Evolutionary conservation across 2,888 invertebrate genomes (phyloP).

Genomic region (Campaea margaritaria): DNA sequence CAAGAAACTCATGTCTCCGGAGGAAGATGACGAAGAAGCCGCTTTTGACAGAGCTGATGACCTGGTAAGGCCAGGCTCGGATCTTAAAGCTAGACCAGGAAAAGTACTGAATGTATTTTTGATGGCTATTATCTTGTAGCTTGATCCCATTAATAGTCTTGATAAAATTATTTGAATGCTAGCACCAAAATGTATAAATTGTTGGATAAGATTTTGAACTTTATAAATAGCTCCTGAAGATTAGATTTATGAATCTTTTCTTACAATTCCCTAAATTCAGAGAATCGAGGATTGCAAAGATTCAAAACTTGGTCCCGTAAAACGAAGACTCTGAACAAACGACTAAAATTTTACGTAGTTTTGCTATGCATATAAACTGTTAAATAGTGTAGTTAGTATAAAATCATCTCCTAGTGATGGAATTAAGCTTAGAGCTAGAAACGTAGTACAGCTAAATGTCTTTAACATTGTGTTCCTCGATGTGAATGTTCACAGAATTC

Average conservation of each 20-base stretch:
- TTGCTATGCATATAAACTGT: background rate
- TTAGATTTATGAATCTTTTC: no score
- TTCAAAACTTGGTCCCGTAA: no score
- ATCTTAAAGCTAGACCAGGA: slow-evolving; percentile 7
- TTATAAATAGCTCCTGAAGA: no score
- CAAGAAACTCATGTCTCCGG: slow-evolving; percentile 80
- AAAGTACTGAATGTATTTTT: background rate
- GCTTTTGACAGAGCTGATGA: slow-evolving; percentile 89
- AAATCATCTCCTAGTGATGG: no score
- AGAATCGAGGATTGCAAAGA: no score
- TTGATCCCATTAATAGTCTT: background rate
- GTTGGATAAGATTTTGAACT: no score
- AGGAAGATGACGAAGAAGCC: slow-evolving; percentile 84
- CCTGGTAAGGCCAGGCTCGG: slow-evolving; percentile 85
- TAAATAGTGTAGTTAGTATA: no score
- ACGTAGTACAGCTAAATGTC: slow-evolving; percentile 2
- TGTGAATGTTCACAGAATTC: slow-evolving; percentile 11
- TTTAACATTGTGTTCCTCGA: background rate
- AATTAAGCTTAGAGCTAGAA: background rate
- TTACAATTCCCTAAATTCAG: no score
- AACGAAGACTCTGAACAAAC: no score
- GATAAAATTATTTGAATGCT: no score
- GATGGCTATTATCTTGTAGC: slow-evolving; percentile 9
- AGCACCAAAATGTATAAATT: no score
- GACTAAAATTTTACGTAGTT: background rate